Evolutionary conservation across 2,113 vertebrate genomes (phyloP).

Genomic region (Indicator indicator): DNA sequence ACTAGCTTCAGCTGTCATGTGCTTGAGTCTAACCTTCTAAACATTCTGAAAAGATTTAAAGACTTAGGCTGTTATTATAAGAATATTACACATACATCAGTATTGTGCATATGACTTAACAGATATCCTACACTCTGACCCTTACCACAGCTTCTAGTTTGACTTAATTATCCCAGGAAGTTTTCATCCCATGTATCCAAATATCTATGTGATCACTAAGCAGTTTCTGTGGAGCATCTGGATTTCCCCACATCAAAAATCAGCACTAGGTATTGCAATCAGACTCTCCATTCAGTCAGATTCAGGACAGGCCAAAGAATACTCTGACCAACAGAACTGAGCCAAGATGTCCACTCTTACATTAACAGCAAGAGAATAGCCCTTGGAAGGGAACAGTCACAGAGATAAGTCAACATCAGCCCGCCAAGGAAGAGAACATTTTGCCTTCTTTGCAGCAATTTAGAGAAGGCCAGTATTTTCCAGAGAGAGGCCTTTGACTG

Average conservation of each 20-base stretch:
- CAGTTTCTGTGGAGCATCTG: background rate
- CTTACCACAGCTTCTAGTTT: background rate
- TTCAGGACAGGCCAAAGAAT: background rate
- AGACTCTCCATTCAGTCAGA: background rate
- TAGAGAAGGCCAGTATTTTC: background rate
- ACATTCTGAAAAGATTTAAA: background rate
- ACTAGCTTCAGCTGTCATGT: background rate
- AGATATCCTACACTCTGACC: background rate
- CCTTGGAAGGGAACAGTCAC: background rate
- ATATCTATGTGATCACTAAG: background rate
- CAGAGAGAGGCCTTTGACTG: background rate
- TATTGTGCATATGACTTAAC: background rate
- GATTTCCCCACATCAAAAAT: background rate
- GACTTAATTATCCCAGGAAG: background rate
- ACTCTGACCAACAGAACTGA: background rate
- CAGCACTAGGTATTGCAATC: background rate
- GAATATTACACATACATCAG: background rate
- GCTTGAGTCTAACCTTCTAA: background rate
- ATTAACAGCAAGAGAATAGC: background rate
- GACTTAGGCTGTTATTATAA: background rate
- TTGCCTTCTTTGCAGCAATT: background rate
- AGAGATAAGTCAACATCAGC: background rate
- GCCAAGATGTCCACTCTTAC: background rate
- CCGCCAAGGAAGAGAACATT: background rate
- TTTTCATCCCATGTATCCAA: background rate